Conservation (phyloP, 2,113 vertebrate genomes). For the Arizona elegans region DNA sequence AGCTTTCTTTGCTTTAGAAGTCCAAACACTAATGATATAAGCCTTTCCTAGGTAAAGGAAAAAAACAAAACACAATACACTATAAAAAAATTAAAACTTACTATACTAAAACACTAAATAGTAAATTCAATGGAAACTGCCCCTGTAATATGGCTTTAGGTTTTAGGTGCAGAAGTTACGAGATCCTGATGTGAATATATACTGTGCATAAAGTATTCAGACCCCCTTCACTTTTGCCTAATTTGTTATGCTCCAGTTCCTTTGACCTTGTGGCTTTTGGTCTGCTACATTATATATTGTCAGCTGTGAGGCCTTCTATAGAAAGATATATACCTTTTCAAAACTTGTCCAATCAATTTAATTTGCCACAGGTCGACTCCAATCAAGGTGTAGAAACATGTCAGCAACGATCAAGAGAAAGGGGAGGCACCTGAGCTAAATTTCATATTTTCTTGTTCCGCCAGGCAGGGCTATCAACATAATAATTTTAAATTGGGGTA, state of each 20-base stretch:
- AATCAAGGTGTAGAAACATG: neutral
- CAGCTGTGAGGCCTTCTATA: neutral
- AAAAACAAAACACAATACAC: conserved; percentile 33
- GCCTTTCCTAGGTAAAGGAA: conserved; percentile 77
- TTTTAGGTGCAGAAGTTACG: neutral
- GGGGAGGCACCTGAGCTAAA: neutral
- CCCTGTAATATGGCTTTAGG: neutral
- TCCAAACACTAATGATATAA: conserved; percentile 91
- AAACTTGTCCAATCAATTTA: neutral
- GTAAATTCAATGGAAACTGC: neutral
- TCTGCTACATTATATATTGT: neutral
- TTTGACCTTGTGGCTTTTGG: neutral
- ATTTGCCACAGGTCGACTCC: neutral
- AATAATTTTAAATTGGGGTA: no score
- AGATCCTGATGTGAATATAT: neutral
- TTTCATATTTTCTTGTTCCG: no score
- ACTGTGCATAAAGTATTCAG: neutral
- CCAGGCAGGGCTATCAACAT: no score
- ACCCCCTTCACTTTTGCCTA: neutral
- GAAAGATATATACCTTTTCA: neutral
- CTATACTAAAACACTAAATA: neutral
- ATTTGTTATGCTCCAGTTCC: neutral
- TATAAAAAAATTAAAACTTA: neutral
- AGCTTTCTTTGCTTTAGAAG: conserved; percentile 93
- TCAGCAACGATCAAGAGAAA: neutral